Evolutionary conservation across 2,797 vertebrate species (phyloP), one percentile per base, ranked within the genome.

Genomic region (Naso thynnoides): DNA sequence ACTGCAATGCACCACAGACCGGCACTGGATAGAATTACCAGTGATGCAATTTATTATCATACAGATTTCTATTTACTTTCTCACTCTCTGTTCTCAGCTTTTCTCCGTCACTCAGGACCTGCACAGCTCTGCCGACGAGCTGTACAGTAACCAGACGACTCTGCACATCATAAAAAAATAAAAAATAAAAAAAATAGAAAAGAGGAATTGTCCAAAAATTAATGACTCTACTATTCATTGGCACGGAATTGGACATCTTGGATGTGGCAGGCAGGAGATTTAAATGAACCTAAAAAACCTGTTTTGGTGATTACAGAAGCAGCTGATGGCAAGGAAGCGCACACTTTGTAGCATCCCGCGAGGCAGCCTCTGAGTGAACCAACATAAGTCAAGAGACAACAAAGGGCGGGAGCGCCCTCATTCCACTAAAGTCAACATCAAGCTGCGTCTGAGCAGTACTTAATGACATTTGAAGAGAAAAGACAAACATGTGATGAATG

Each of bases 21-120:
- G 8, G 52, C 62, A 61, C 81, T 79, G 83, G 82, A 86, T 89
- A 86, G 79, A 84, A 83, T 91, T 89, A 87, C 89, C 61, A 58
- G 57, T 92, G 89, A 91, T 87, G 86, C 90, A 88, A 87, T 92
- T 82, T 93, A 87, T 92, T 92, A 91, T 91, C 81, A 82, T 86
- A 79, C 82, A 85, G 78, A 64, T 82, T 89, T 85, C 68, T 85
- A 86, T 90, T 89, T 91, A 85, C 89, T 75, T 90, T 91, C 83
- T 86, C 85, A 81, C 86, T 87, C 76, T 86, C 77, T 8, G 10
- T 78, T 85, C 84, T 87, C 85, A 75, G 86, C 78, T 92, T 90
- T 85, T 85, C 84, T 84, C 63, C 84, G 83, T 88, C 85, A 85
- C 81, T 86, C 86, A 81, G 68, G 84, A 67, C 84, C 70, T 64